Evolutionary conservation across 1,140 invertebrate species (phyloP), one percentile per base, ranked within the genome.

Genomic region (Lysiphlebus fabarum): DNA sequence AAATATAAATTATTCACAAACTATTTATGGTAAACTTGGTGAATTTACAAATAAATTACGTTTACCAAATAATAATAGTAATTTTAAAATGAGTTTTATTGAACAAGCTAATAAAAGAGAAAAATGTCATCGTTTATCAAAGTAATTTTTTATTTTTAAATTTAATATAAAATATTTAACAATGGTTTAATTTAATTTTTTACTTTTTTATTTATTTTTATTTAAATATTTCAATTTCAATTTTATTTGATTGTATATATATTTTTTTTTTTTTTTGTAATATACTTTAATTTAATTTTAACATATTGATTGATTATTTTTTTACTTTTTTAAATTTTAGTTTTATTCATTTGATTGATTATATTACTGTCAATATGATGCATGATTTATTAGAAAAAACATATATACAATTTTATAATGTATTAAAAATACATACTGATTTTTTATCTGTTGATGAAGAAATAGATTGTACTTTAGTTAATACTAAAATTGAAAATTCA

Each of bases 51-150:
- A 59, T 4, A 72, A 71, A 57, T 63, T 75, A 26, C 67, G 63
- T 65, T 67, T 69, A 56, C 69, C 62, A n/a, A 70, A 68, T 40
- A 68, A 73, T 68, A 77, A 73, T 67, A 75, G 66, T 70, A 68
- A 73, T 68, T 78, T 69, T 63, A 89, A 85, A 67, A 88, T 91
- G 82, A 89, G 88, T 26, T 93, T 91, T 67, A 91, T 89, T 37
- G 87, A 93, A 65, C 90, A 92, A 65, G 87, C 89, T 1, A 86
- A 87, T 59, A 94, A 93, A 69, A 81, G 87, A 59, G 83, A 86
- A 54, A 87, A 89, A 66, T 92, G 90, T 71, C 82, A 85, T 65
- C 79, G 85, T 33, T 77, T 91, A 0, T 83, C 85, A 12, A 83
- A 86, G 88, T 91, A 78, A 66, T 70, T 26, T 67, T 56, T 54